Evolutionary conservation across 2,113 vertebrate species (phyloP), one percentile per base, ranked within the genome.

Genomic region (Nesogale talazaci): DNA sequence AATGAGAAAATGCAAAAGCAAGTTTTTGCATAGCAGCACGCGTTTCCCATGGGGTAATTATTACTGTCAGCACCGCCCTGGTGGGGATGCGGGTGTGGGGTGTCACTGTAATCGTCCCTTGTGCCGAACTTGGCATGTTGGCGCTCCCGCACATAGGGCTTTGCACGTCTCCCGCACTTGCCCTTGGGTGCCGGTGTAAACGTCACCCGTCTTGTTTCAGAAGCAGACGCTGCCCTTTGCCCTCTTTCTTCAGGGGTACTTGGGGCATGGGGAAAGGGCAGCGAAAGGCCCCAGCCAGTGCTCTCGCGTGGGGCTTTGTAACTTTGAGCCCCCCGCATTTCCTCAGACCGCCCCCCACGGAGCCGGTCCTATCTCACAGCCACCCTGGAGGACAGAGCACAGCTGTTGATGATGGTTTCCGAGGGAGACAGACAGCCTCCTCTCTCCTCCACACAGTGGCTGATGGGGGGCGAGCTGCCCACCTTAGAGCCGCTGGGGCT

Each of bases 1-100:
- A 92, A 94, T 90, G 88, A 89, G 81, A 77, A 93, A 82, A 95
- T 96, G 95, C 93, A 94, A 93, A 95, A 56, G 79, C 15, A 92
- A 8, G 56, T 69, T 97, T 97, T 97, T 95, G 93, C 96, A 93
- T 95, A 56, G 36, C 42, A 79, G 52, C 75, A 86, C 75, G 69
- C 92, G 67, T 57, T 90, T 88, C 91, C 46, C 83, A 34, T 36
- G 72, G 77, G 72, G 91, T 87, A 63, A 84, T 94, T 69, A 79
- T 83, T 76, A 38, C 85, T 69, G n/a, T 89, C 91, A 86, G 80
- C 74, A 22, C 0, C 22, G 11, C 25, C 57, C 83, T 36, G 78
- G 40, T 89, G 2, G 77, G 80, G 52, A 25, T 42, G 90, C 59
- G 93, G 85, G 78, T 40, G 16, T 74, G 72, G 63, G 85, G 15